phyloP scores from a whole-genome alignment of 2,113 vertebrate species.

The Thalassoma bifasciatum region DNA sequence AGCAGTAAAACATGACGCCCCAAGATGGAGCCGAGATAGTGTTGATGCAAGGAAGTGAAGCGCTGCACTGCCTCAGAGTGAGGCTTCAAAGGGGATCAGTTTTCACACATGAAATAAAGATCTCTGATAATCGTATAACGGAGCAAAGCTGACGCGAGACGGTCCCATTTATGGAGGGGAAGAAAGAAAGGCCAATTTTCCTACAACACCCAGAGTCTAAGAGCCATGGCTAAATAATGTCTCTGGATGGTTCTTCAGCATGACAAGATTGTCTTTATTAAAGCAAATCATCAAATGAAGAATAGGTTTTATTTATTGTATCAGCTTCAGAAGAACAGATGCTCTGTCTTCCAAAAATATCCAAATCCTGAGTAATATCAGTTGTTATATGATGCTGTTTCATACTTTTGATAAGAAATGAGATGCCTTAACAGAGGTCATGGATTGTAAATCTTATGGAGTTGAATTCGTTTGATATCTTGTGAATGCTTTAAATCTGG shows the following conservation, averaged over 20 bases:
- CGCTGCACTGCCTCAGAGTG: slow-evolving; percentile 54
- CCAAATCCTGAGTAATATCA: slow-evolving; percentile 33
- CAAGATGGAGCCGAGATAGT: slow-evolving; percentile 74
- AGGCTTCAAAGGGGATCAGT: slow-evolving; percentile 77
- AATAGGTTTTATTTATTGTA: slow-evolving; percentile 29
- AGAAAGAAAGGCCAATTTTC: slow-evolving; percentile 52
- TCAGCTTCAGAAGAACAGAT: slow-evolving; percentile 28
- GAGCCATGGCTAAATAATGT: slow-evolving; percentile 49
- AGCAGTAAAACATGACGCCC: slow-evolving; percentile 72
- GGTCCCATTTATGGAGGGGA: slow-evolving; percentile 47
- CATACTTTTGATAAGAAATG: slow-evolving; percentile 63
- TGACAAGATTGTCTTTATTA: slow-evolving; percentile 33
- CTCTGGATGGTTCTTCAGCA: slow-evolving; percentile 41
- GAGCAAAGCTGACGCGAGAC: slow-evolving; percentile 64
- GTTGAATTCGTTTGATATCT: slow-evolving; percentile 12
- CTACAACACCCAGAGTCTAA: slow-evolving; percentile 52
- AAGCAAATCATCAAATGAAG: slow-evolving; percentile 24
- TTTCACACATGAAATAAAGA: slow-evolving; percentile 81
- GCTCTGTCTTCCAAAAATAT: slow-evolving; percentile 22
- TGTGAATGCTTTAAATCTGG: not conserved
- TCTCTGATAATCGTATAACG: slow-evolving; percentile 76
- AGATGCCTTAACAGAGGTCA: slow-evolving; percentile 51
- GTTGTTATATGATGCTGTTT: slow-evolving; percentile 52
- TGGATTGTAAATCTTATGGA: slow-evolving; percentile 48
- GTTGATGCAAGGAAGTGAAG: slow-evolving; percentile 76